Evolutionary conservation across 2,888 invertebrate genomes (phyloP), one percentile per base, ranked within the genome.

Genomic region (Brenthis daphne): DNA sequence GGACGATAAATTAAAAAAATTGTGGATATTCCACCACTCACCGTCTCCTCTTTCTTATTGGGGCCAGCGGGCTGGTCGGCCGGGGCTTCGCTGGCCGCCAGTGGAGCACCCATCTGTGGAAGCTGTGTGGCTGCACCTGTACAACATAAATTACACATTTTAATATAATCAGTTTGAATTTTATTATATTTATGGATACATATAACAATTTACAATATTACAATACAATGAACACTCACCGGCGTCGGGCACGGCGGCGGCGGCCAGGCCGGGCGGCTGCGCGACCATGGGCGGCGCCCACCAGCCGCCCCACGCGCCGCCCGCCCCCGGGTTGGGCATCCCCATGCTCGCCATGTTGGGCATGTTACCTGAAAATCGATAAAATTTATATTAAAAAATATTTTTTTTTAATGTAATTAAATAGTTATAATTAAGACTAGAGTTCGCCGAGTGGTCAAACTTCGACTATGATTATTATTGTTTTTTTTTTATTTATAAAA

Each of bases 271-370:
- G 24, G 73, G 93, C 74, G 84, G 93, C 83, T 76, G 87, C 2
- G 80, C 83, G 12, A 83, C 84, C 1, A 85, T 77, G 13, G 88
- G 89, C 3, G 89, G 88, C 2, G 87, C 88, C 75, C 81, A 80
- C 88, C 89, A 89, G 53, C 81, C 82, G 1, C 83, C 82, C 87
- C 89, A 87, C 1, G 80, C 80, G 13, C 58, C 72, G 6, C 73
- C 77, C 51, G 73, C 74, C 13, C 73, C 72, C 51, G 72, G 37
- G 6, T 56, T 64, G 43, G 37, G 51, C 33, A 20, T 29, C 12
- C 51, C 12, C 37, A n/a, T 29, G 5, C 4, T 14, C 5, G 14
- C 55, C 43, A 57, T 64, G 33, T 53, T 63, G 12, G 60, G 33
- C 20, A 60, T 50, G n/a, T 51, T 43, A 6, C 58, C 51, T 53